phyloP scores from a whole-genome alignment of 2,888 invertebrate species.

The Macrophya annulata region DNA sequence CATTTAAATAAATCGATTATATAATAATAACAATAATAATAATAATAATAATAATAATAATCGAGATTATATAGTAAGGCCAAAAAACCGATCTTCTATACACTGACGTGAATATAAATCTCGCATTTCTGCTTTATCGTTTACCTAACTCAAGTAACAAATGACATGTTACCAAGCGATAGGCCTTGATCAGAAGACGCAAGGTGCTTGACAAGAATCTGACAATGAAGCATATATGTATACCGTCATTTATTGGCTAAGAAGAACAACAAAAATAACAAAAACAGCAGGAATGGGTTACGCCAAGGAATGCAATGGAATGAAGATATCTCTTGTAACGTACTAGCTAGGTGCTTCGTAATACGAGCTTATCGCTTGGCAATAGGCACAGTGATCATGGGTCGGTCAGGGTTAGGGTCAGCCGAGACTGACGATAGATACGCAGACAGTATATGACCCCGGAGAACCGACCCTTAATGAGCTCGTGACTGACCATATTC shows the following conservation, averaged over 20 bases:
- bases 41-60: background rate
- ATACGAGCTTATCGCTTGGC: constrained; percentile 36
- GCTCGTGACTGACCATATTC: constrained; percentile 42
- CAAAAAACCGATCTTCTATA: background rate
- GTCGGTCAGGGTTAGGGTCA: constrained; percentile 36
- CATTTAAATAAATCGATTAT: constrained; percentile 11
- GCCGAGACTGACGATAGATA: constrained; percentile 9
- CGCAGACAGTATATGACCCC: constrained; percentile 42
- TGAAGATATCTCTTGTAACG: constrained; percentile 38
- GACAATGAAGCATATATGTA: background rate
- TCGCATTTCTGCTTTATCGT: background rate
- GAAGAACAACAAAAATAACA: background rate
- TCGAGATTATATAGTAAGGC: background rate
- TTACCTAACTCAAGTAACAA: background rate
- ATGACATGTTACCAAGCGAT: background rate
- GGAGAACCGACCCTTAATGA: constrained; percentile 42
- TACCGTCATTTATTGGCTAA: background rate
- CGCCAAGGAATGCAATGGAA: constrained; percentile 26
- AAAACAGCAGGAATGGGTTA: constrained; percentile 1
- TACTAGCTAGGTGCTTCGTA: constrained; percentile 38
- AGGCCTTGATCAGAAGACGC: constrained; percentile 30
- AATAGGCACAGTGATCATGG: constrained; percentile 35
- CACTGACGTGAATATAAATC: background rate
- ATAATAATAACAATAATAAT: background rate
- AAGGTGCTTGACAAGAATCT: constrained; percentile 11